A percentile compares a stretch with the other conserved stretches of the same genome.
Evolutionary conservation across 2,888 invertebrate genomes (phyloP).

Genomic region (Eupithecia dodoneata): DNA sequence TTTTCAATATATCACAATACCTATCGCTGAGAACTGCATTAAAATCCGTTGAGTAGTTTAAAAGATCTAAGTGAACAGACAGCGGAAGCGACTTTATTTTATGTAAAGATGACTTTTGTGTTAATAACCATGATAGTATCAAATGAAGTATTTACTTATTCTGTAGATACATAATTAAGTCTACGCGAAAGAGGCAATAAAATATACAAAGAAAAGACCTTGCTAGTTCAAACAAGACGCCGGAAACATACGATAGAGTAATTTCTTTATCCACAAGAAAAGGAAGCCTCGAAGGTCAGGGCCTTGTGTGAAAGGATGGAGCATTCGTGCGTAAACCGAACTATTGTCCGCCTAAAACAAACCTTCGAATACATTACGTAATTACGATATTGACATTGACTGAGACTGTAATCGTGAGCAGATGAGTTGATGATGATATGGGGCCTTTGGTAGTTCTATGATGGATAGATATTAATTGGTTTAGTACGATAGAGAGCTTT

Average conservation of each 20-base stretch:
- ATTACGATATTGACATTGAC: slow-evolving; percentile 34
- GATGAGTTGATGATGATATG: slow-evolving; percentile 2
- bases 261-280: slow-evolving; percentile 7
- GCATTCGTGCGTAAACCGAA: slow-evolving; percentile 48
- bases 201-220: background rate
- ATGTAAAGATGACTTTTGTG: no score
- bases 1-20: no score
- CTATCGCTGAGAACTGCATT: no score
- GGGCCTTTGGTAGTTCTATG: background rate
- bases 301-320: slow-evolving; percentile 47
- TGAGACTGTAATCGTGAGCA: background rate
- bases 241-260: background rate
- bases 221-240: background rate
- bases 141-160: background rate
- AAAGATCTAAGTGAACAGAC: no score
- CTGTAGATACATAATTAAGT: background rate
- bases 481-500: no score
- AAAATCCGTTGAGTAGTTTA: no score
- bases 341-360: slow-evolving; percentile 39
- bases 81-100: no score
- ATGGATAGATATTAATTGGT: no score
- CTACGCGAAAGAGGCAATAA: background rate
- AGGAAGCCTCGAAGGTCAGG: slow-evolving; percentile 26
- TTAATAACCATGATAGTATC: no score
- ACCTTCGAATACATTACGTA: slow-evolving; percentile 36